Conservation (phyloP, 2,888 invertebrate genomes). For the Pseudanteris insignis region DNA sequence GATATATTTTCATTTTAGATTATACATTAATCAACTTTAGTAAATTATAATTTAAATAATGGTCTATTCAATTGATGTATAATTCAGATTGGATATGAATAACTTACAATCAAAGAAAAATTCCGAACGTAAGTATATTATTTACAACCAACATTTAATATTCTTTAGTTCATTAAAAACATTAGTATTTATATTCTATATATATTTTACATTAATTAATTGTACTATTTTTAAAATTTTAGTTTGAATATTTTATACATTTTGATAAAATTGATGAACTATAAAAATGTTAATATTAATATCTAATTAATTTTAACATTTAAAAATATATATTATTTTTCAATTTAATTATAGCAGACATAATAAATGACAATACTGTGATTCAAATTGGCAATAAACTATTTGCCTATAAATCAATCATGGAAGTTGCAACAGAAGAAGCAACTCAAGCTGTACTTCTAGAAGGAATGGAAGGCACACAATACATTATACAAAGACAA, state of each 20-base stretch:
- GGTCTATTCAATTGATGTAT: no score
- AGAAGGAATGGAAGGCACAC: conserved; percentile 63
- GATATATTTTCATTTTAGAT: conserved; percentile 4
- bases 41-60: no score
- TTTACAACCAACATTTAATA: no score
- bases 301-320: no score
- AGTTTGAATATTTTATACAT: no score
- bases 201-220: no score
- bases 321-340: no score
- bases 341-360: conserved; percentile 25
- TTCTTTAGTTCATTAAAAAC: no score
- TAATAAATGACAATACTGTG: conserved; percentile 35
- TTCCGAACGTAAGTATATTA: conserved; percentile 28
- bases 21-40: background rate
- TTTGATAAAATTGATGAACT: no score
- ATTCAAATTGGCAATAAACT: conserved; percentile 38
- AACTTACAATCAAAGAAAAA: conserved; percentile 17
- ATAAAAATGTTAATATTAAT: no score
- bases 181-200: no score
- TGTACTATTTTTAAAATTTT: no score
- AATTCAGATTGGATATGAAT: conserved; percentile 38
- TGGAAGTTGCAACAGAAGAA: conserved; percentile 61
- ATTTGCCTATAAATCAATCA: conserved; percentile 45
- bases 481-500: conserved; percentile 65
- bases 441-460: conserved; percentile 62